phyloP scores from a whole-genome alignment of 2,797 vertebrate genomes.

The Moxostoma hubbsi region DNA sequence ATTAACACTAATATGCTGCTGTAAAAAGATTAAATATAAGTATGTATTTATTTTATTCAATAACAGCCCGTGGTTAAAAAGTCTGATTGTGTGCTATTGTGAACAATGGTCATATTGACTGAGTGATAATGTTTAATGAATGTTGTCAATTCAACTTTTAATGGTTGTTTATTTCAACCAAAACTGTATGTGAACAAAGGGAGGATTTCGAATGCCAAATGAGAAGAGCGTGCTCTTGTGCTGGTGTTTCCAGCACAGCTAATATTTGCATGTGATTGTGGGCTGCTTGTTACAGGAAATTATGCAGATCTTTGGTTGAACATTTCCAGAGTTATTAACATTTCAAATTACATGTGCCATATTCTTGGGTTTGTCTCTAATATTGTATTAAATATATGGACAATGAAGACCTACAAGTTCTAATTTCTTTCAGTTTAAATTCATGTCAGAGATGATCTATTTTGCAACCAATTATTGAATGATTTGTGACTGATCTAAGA shows the following conservation, averaged over 20 bases:
- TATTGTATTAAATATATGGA: too few relatives aligned
- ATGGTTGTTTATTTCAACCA: not conserved
- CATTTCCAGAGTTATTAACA: slow-evolving; percentile 38
- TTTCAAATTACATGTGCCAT: slow-evolving; percentile 6
- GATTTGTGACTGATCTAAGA: too few relatives aligned
- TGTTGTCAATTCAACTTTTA: too few relatives aligned
- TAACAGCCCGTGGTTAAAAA: not conserved
- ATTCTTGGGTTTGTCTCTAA: not conserved
- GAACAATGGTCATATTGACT: slow-evolving; percentile 43
- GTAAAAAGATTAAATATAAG: slow-evolving; percentile 9
- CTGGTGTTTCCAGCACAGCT: not conserved
- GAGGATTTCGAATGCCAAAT: too few relatives aligned
- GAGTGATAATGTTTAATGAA: too few relatives aligned
- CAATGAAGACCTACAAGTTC: too few relatives aligned
- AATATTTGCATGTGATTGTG: slow-evolving; percentile 22
- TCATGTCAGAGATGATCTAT: too few relatives aligned
- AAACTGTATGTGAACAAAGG: slow-evolving; percentile 2
- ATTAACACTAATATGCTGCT: slow-evolving; percentile 37
- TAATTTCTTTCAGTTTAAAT: too few relatives aligned
- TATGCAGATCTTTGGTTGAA: slow-evolving; percentile 42
- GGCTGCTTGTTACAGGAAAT: slow-evolving; percentile 29
- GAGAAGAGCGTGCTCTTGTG: too few relatives aligned
- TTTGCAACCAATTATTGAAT: too few relatives aligned
- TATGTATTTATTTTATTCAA: slow-evolving; percentile 25
- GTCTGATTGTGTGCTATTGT: slow-evolving; percentile 53